Conservation (phyloP, 2,888 invertebrate species). For the Leptinotarsa tumamoca region DNA sequence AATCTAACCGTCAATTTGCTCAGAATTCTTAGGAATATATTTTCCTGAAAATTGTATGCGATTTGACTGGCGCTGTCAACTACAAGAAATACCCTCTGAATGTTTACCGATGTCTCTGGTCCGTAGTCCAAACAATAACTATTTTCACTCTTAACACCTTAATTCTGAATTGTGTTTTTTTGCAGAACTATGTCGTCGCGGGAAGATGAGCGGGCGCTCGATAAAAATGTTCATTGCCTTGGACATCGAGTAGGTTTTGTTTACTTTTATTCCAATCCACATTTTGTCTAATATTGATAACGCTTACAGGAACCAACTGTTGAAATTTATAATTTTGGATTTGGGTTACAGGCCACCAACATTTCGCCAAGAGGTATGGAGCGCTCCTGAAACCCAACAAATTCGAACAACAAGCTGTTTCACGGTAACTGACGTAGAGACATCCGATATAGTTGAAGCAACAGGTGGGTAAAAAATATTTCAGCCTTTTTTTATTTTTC, state of each 20-base stretch:
- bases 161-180: neutral
- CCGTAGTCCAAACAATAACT: neutral
- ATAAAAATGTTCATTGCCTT: neutral
- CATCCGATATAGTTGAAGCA: neutral
- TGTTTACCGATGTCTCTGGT: neutral
- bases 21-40: neutral
- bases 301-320: neutral
- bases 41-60: too few relatives aligned
- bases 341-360: too few relatives aligned
- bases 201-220: neutral
- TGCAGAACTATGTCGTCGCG: constrained; percentile 5
- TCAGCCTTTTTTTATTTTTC: too few relatives aligned
- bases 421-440: too few relatives aligned
- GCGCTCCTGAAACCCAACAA: too few relatives aligned
- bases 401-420: too few relatives aligned
- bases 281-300: neutral
- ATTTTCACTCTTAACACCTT: neutral
- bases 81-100: neutral
- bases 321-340: too few relatives aligned
- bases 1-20: neutral
- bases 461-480: too few relatives aligned
- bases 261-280: neutral
- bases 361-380: too few relatives aligned
- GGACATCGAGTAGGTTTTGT: neutral
- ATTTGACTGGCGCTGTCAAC: neutral